These are phyloP conservation scores for Euzophera pinguis DNA, from an alignment of 2,888 invertebrate genomes.

Conservation along the genomic window DNA sequence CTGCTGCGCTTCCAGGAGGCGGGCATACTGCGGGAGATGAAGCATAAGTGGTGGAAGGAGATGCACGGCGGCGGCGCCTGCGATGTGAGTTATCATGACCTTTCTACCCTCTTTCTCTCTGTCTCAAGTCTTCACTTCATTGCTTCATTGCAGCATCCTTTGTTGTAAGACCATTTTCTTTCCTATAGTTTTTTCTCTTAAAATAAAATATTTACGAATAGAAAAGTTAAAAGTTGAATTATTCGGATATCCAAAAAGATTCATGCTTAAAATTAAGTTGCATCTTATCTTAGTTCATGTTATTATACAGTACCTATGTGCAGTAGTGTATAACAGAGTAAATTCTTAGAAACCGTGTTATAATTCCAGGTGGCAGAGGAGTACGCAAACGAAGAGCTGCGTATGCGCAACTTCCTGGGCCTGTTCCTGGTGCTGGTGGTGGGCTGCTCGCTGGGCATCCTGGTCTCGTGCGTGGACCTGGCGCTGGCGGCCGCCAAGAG, in stretches of 20 bases:
- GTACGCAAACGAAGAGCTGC: constrained; percentile 57
- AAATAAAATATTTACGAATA: too few species aligned
- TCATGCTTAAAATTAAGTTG: too few species aligned
- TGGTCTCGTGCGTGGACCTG: constrained; percentile 83
- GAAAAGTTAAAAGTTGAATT: too few species aligned
- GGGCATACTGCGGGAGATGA: constrained; percentile 87
- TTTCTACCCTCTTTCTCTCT: too few species aligned
- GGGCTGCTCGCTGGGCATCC: constrained; percentile 82
- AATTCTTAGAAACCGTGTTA: background rate
- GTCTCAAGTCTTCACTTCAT: too few species aligned
- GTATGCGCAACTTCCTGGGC: constrained; percentile 88
- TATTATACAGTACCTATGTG: too few species aligned
- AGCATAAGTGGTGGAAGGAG: constrained; percentile 95
- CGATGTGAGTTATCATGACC: constrained; percentile 58
- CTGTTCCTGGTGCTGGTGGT: constrained; percentile 87
- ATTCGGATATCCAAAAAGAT: too few species aligned
- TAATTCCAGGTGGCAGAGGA: constrained; percentile 46
- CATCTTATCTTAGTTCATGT: too few species aligned
- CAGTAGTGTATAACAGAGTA: too few species aligned
- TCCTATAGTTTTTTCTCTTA: too few species aligned
- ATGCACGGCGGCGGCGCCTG: constrained; percentile 87
- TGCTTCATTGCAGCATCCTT: too few species aligned
- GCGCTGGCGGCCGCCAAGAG: constrained; percentile 46
- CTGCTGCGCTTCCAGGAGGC: constrained; percentile 92
- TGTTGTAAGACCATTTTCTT: too few species aligned